phyloP scores from a whole-genome alignment of 2,888 invertebrate genomes.

The Frankliniella intonsa region DNA sequence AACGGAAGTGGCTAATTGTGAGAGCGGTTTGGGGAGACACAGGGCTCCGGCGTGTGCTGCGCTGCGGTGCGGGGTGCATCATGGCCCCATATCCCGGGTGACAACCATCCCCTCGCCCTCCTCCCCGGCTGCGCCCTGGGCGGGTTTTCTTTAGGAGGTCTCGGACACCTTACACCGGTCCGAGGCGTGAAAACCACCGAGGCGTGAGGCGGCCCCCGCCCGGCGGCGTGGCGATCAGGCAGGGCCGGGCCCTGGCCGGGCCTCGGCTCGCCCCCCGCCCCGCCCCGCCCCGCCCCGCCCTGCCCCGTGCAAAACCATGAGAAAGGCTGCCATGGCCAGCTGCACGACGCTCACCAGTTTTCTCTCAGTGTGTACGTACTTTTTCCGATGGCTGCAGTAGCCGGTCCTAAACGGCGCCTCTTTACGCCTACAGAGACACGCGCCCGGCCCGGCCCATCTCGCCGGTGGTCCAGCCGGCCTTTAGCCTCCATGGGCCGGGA shows the following conservation, averaged over 20 bases:
- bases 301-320: background rate
- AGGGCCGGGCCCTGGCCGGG: background rate
- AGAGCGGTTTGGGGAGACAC: too few species aligned
- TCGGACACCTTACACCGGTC: background rate
- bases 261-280: too few species aligned
- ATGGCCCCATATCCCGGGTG: background rate
- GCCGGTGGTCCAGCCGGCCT: background rate
- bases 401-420: background rate
- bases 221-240: background rate
- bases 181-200: slow-evolving; percentile 6
- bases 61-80: too few species aligned
- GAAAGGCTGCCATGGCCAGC: background rate
- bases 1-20: too few species aligned
- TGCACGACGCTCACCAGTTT: background rate
- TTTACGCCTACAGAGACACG: background rate
- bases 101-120: too few species aligned
- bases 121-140: too few species aligned
- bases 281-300: too few species aligned
- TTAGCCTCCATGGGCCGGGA: background rate
- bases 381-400: background rate
- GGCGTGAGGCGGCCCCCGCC: background rate
- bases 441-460: background rate
- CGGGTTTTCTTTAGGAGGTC: too few species aligned
- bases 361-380: background rate
- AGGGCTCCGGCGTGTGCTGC: background rate